Base-by-base conservation (phyloP, 2,888 invertebrate genomes). In the Quadriops clusia region DNA sequence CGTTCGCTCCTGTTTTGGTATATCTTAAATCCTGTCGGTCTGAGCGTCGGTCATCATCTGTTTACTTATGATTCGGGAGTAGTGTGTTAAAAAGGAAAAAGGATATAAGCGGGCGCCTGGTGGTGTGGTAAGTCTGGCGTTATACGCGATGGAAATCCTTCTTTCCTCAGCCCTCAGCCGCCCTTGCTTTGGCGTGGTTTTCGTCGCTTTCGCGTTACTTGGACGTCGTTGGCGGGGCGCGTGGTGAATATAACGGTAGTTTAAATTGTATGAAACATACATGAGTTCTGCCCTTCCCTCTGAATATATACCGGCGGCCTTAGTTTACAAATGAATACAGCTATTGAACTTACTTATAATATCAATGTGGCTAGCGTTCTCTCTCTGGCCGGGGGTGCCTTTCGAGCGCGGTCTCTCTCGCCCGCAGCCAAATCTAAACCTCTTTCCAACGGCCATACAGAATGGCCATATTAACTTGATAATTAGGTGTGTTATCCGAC, bases 401-500 rank as follows among this genome's bases (percentile, higher is more conserved):
- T 54, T 44, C 49, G 43, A 25, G 42, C 45, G 46, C 41, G 46
- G 49, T 46, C 53, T 54, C 55, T 60, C 59, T 58, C 60, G 56
- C 58, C 59, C 60, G 55, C 30, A 53, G 48, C 58, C 56, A 54
- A 62, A 58, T 61, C 56, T 56, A 59, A 59, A 58, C 63, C 63
- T 62, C 65, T 65, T 58, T 58, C 60, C 59, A 56, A 51, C 60
- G 59, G 56, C 67, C 68, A 71, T 71, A 70, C 72, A 70, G 73
- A 74, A 76, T 76, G 72, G 72, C 79, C 78, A 76, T 79, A 80
- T 79, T 78, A 79, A 80, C 80, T 81, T 80, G 80, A 79, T 81
- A 81, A 81, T 81, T 81, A 81, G 80, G 75, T 77, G 74, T 76
- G 78, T 77, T 78, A 79, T 80, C 78, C 75, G 80, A 80, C 79